Evolutionary conservation across 2,113 vertebrate species (phyloP), one percentile per base, ranked within the genome.

Genomic region (Oceanodroma tethys): DNA sequence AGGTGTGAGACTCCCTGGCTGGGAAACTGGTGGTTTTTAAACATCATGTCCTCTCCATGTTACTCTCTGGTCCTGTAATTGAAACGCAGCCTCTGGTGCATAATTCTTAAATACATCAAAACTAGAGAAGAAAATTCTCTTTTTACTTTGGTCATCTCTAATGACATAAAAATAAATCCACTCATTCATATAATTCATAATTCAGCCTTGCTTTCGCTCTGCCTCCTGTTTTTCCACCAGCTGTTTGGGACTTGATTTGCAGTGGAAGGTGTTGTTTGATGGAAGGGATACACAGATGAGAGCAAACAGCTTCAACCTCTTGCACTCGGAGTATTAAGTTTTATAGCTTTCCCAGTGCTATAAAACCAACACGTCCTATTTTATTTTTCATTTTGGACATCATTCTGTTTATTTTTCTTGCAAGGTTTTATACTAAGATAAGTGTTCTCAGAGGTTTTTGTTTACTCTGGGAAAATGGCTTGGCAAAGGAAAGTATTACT

Each of bases 311-410:
- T 89, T 91, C 75, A 45, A 67, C 81, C n/a, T 76, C 92, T 91
- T 90, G 60, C 70, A 73, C 82, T 88, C 27, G 13, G 66, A 81
- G 19, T 63, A 65, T 58, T 80, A 83, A 73, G 27, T 96, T 95
- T 95, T 93, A 91, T 67, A 52, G 70, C 42, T 73, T 91, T 85
- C 70, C 76, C 66, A 74, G 48, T 70, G 59, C 62, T 92, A 71
- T 85, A 90, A 97, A 96, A 78, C 50, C 59, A 95, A 78, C 79
- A 86, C 23, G 16, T 68, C n/a, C 70, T 81, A 73, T 75, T 86
- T 97, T 97, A 84, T 96, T 97, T 98, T 97, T 95, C 72, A 48
- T 89, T 85, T 81, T 95, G 81, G 86, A 91, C 36, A 67, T 86
- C 3, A 66, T 56, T 96, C 16, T 93, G 90, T 88, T 98, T 97